Base-by-base conservation (phyloP, 2,113 vertebrate genomes). In the Gorilla gorilla region DNA sequence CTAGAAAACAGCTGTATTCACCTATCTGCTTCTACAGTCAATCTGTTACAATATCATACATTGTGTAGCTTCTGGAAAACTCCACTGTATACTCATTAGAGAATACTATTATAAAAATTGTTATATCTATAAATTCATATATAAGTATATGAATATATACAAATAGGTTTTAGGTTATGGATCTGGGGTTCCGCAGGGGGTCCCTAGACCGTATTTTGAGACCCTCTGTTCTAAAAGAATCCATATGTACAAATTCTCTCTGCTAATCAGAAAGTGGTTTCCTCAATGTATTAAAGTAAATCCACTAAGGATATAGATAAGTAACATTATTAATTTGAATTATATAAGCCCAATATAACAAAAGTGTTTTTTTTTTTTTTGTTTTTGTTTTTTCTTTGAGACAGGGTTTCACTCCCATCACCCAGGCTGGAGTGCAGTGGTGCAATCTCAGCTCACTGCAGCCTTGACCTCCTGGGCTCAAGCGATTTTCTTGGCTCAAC, bases 1-100 rank as follows among this genome's bases (percentile, higher is more conserved):
- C 94, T 40, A 23, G 27, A 68, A 95, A 96, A 84, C 92, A 97
- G 88, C 90, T 95, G 85, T 57, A 43, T n/a, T 93, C 87, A 81
- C 72, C 23, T 50, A 52, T 45, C 80, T 57, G 90, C 32, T n/a
- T 75, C 84, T 40, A 40, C 8, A 20, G 30, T 68, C 90, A 61
- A 35, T 22, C 82, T 84, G 59, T 6, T 66, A 59, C 2, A 81
- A 6, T 13, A 73, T 68, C 59, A 35, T 10, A 95, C 3, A 17
- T 1, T 16, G 35, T 16, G 52, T 1, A 40, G 91, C 75, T 95
- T 91, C 82, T 52, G 48, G 25, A 57, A 95, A 87, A 76, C 10
- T 32, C 59, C 40, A 73, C 30, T 2, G 52, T 32, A 32, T 16
- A 6, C 18, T 64, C 45, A 48, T 48, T 20, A 43, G 79, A 79